phyloP scores from a whole-genome alignment of 2,113 vertebrate species.

The Nothocercus julius region DNA sequence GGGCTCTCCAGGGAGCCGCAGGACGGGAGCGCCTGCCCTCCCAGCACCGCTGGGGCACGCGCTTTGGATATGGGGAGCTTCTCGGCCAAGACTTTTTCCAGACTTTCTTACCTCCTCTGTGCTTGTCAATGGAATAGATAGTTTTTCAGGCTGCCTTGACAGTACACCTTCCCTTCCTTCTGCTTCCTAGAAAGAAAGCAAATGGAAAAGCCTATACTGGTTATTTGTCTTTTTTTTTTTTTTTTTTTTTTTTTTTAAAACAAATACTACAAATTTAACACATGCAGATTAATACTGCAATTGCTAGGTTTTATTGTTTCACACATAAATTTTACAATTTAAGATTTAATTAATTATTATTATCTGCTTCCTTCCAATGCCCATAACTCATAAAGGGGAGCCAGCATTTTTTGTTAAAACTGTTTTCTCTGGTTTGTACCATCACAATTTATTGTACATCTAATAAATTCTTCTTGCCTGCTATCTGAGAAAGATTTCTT shows the following conservation, averaged over 20 bases:
- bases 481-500: neutral
- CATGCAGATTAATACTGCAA: neutral
- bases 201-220: neutral
- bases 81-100: neutral
- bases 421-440: neutral
- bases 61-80: neutral
- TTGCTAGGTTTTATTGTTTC: neutral
- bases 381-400: neutral
- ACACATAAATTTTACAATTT: neutral
- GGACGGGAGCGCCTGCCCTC: neutral
- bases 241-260: neutral
- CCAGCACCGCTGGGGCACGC: accelerated
- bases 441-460: neutral
- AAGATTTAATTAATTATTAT: neutral
- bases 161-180: neutral
- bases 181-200: neutral
- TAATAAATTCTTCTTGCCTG: neutral
- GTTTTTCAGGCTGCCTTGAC: neutral
- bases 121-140: neutral
- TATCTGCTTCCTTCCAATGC: neutral
- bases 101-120: neutral
- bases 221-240: neutral
- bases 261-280: neutral
- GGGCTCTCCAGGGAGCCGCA: neutral
- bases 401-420: neutral